phyloP scores from a whole-genome alignment of 2,888 invertebrate species.

The Mactromeris polynyma region DNA sequence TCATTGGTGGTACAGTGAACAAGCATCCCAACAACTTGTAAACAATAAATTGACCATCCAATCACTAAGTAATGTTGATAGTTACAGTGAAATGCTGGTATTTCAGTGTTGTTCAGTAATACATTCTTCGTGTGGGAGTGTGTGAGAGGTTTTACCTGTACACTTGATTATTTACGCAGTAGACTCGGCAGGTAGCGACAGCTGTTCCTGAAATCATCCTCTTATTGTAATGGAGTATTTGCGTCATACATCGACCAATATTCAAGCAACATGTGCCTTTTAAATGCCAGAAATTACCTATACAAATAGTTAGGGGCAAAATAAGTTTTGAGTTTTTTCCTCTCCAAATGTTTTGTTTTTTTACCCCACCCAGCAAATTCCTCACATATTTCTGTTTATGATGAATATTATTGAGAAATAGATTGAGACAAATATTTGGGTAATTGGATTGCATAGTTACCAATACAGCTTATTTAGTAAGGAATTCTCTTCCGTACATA shows the following conservation, averaged over 20 bases:
- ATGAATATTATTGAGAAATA: conserved; percentile 14
- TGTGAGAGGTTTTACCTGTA: conserved; percentile 26
- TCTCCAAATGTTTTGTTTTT: conserved; percentile 4
- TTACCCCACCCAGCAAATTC: conserved; percentile 17
- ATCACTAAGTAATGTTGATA: neutral
- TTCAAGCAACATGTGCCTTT: conserved; percentile 33
- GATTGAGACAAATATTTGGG: neutral
- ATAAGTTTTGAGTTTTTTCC: neutral
- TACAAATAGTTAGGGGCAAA: conserved; percentile 24
- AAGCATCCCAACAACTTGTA: neutral
- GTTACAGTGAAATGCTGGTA: neutral
- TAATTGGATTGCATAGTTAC: conserved; percentile 3
- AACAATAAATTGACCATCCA: neutral
- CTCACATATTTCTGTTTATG: conserved; percentile 25
- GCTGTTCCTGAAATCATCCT: conserved; percentile 41
- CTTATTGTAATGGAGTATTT: conserved; percentile 41
- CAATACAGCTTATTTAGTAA: neutral
- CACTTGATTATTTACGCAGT: conserved; percentile 41
- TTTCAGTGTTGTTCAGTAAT: neutral
- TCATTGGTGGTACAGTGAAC: too few species aligned
- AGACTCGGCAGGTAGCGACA: conserved; percentile 32
- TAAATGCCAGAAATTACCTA: conserved; percentile 31
- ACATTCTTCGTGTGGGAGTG: conserved; percentile 43
- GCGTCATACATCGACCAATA: conserved; percentile 40
- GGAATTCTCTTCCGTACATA: neutral